Evolutionary conservation across 2,113 vertebrate genomes (phyloP).

Genomic region (Mesocricetus auratus): DNA sequence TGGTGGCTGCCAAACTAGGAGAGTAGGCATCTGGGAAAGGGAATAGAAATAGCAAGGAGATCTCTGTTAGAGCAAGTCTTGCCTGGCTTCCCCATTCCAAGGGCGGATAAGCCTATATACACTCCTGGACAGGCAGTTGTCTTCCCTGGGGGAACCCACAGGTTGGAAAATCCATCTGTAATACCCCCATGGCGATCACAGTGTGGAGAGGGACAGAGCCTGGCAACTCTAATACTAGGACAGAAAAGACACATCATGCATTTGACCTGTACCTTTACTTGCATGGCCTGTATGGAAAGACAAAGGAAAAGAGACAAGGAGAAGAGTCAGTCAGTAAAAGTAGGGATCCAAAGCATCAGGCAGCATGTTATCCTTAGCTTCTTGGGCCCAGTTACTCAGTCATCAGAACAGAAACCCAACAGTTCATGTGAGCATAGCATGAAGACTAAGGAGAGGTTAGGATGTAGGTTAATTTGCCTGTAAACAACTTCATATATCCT

Average conservation of each 20-base stretch:
- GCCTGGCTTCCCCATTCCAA: slow-evolving; percentile 65
- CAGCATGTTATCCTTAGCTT: slow-evolving; percentile 62
- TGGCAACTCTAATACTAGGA: slow-evolving; percentile 86
- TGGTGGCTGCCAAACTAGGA: background rate
- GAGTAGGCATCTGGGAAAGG: slow-evolving; percentile 48
- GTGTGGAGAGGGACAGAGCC: slow-evolving; percentile 84
- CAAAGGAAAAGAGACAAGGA: slow-evolving; percentile 87
- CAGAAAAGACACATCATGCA: slow-evolving; percentile 91
- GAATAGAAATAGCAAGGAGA: slow-evolving; percentile 82
- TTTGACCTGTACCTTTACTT: slow-evolving; percentile 95
- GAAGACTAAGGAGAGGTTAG: slow-evolving; percentile 42
- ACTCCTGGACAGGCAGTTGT: slow-evolving; percentile 72
- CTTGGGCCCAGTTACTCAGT: slow-evolving; percentile 45
- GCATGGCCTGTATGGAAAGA: slow-evolving; percentile 93
- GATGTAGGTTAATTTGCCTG: slow-evolving; percentile 62
- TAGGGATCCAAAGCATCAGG: slow-evolving; percentile 74
- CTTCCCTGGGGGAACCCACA: slow-evolving; percentile 67
- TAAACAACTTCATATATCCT: background rate
- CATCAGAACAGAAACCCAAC: slow-evolving; percentile 33
- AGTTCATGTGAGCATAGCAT: background rate
- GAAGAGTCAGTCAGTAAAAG: slow-evolving; percentile 83
- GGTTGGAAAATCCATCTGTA: slow-evolving; percentile 65
- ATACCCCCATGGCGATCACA: slow-evolving; percentile 81
- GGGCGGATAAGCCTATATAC: slow-evolving; percentile 68
- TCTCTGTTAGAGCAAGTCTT: slow-evolving; percentile 51